Evolutionary conservation across 2,113 vertebrate genomes (phyloP), one percentile per base, ranked within the genome.

Genomic region (Gymnocephalus cernua): DNA sequence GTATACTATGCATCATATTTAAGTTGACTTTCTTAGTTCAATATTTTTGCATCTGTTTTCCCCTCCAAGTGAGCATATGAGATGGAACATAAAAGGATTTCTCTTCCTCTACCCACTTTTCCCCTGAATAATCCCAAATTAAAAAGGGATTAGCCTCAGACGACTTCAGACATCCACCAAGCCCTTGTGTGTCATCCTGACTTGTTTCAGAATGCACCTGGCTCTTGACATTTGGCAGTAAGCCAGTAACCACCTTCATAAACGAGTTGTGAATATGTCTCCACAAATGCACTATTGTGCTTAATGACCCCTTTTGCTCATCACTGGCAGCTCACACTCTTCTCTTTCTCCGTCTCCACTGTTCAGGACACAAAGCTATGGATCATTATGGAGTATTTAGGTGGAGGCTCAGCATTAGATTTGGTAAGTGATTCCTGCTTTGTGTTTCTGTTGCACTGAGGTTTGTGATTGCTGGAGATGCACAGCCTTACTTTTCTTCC

Each of bases 381-480:
- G 97, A 99, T 99, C 93, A 98, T 99, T 85, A 99, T 99, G 97
- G 97, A 98, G 94, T 99, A 99, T 91, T 92, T 98, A 48, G 98
- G 97, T 38, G 97, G 97, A 29, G 98, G 98, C 86, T 99, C 97
- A 12, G 98, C 97, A 0, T 94, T 98, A 88, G 97, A 99, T 91
- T 93, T 99, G 93, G 98, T 99, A 92, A 97, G 97, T 88, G 45
- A 23, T 45, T 62, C 14, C 38, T 16, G 23, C 21, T 4, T n/a
- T 3, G 3, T 21, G 7, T 35, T 63, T 8, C 13, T 27, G 16
- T 9, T 23, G 21, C 18, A 10, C 16, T 25, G 13, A 54, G 19
- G 32, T 18, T 3, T 50, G 48, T 8, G 48, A 50, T 8, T 50
- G 48, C 48, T 19, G 18, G 18, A 50, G 48, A 21, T 21, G 19